Evolutionary conservation across 1,140 invertebrate species (phyloP).

Genomic region (Leptinotarsa texana): DNA sequence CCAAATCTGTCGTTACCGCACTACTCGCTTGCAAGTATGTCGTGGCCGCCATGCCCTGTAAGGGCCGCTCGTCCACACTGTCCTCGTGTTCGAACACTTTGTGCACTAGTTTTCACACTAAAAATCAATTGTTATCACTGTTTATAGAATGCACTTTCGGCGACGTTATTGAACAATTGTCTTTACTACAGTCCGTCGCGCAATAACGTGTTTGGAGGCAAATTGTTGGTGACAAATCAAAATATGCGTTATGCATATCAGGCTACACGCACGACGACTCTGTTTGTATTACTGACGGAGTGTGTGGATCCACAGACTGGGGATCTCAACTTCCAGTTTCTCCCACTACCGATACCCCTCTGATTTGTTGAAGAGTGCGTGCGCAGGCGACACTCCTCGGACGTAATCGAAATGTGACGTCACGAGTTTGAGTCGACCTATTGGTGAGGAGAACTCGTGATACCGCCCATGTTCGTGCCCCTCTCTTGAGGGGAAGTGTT

Average conservation of each 20-base stretch:
- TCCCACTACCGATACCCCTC: conserved; percentile 28
- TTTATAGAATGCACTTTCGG: conserved; percentile 9
- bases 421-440: conserved; percentile 39
- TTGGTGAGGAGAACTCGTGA: conserved; percentile 44
- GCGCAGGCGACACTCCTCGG: conserved; percentile 42
- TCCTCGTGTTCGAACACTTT: conserved; percentile 62
- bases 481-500: conserved; percentile 54
- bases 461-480: conserved; percentile 54
- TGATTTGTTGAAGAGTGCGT: conserved; percentile 33
- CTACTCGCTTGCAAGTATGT: conserved; percentile 82
- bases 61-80: conserved; percentile 66
- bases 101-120: conserved; percentile 37
- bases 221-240: conserved; percentile 29
- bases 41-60: conserved; percentile 78
- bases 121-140: conserved; percentile 11
- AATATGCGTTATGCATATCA: conserved; percentile 56
- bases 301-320: conserved; percentile 20
- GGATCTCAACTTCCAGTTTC: conserved; percentile 2
- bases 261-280: conserved; percentile 56
- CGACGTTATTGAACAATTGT: conserved; percentile 10
- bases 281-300: conserved; percentile 51
- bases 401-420: conserved; percentile 39
- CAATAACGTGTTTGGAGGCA: neutral
- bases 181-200: conserved; percentile 19
- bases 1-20: conserved; percentile 72